These are phyloP conservation scores for Phalera bucephala DNA, from an alignment of 2,888 invertebrate genomes.

Conservation along the genomic window DNA sequence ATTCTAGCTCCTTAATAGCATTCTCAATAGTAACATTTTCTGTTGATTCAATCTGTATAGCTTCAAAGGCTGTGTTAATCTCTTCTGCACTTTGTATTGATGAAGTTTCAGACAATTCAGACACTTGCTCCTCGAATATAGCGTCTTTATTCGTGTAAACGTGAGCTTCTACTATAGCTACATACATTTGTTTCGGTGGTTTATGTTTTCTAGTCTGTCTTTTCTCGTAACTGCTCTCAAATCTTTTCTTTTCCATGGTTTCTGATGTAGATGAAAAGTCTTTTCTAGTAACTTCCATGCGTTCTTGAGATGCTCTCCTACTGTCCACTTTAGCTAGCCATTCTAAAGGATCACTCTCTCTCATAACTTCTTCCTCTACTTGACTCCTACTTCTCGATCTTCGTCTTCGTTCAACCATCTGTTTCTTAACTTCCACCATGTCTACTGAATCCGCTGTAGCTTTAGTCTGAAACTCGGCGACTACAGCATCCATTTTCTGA, in stretches of 20 bases:
- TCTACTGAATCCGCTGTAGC: constrained; percentile 40
- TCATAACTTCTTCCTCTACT: constrained; percentile 50
- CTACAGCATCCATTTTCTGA: constrained; percentile 64
- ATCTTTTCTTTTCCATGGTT: constrained; percentile 33
- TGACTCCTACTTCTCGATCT: constrained; percentile 57
- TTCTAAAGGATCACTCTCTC: constrained; percentile 52
- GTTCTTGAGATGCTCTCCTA: constrained; percentile 32
- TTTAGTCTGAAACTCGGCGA: constrained; percentile 65
- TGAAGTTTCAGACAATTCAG: constrained; percentile 50
- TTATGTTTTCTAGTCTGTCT: constrained; percentile 28
- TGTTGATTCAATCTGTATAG: constrained; percentile 24
- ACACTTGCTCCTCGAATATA: constrained; percentile 52
- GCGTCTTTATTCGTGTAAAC: constrained; percentile 69
- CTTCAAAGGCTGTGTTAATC: constrained; percentile 36
- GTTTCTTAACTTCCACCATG: constrained; percentile 18
- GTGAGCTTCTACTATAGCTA: constrained; percentile 72
- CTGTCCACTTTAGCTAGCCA: constrained; percentile 51
- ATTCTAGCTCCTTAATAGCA: constrained; percentile 27
- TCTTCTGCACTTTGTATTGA: constrained; percentile 45
- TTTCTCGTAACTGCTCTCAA: constrained; percentile 37
- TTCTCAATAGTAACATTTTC: constrained; percentile 36
- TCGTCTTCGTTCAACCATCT: constrained; percentile 29
- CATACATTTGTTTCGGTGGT: constrained; percentile 55
- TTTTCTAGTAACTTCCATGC: constrained; percentile 26
- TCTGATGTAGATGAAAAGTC: constrained; percentile 28